phyloP scores from a whole-genome alignment of 2,888 invertebrate species.

The Liposcelis brunnea region DNA sequence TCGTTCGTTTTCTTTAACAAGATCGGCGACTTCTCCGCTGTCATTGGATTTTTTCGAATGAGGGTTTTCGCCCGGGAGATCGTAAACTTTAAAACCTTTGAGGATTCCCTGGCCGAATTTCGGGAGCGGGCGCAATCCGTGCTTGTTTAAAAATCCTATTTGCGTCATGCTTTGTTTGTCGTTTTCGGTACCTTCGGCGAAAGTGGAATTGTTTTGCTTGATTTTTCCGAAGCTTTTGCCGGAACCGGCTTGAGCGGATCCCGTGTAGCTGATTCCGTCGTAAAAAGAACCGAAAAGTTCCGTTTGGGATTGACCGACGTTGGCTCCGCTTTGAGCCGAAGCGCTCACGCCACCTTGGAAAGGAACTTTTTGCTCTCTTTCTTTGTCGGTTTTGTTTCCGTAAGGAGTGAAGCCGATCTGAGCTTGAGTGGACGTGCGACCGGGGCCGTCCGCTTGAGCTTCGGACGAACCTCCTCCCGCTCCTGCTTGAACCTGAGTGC shows the following conservation, averaged over 20 bases:
- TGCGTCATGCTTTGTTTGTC: neutral
- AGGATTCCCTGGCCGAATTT: conserved; percentile 9
- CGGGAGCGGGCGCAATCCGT: conserved; percentile 6
- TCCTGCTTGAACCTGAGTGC: conserved; percentile 63
- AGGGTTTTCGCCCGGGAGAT: no score
- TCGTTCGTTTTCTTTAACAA: neutral
- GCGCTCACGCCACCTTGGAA: conserved; percentile 62
- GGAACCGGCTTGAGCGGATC: conserved; percentile 68
- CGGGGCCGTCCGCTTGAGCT: conserved; percentile 68
- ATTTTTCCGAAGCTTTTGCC: conserved; percentile 26
- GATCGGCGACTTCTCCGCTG: neutral
- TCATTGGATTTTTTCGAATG: neutral
- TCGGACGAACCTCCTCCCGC: conserved; percentile 70
- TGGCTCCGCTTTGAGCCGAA: conserved; percentile 56
- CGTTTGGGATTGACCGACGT: conserved; percentile 63
- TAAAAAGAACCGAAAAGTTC: conserved; percentile 67
- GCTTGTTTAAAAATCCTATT: neutral
- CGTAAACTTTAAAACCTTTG: no score
- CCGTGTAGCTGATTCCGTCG: conserved; percentile 57
- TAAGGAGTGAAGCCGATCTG: conserved; percentile 73
- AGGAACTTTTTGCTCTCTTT: conserved; percentile 34
- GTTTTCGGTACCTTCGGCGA: neutral
- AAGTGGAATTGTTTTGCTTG: neutral
- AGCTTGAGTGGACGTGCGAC: conserved; percentile 72
- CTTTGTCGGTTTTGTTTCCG: conserved; percentile 36